A percentile compares a stretch with the other conserved stretches of the same genome.
Conservation (phyloP, 2,888 invertebrate species). For the Melitaea athalia region DNA sequence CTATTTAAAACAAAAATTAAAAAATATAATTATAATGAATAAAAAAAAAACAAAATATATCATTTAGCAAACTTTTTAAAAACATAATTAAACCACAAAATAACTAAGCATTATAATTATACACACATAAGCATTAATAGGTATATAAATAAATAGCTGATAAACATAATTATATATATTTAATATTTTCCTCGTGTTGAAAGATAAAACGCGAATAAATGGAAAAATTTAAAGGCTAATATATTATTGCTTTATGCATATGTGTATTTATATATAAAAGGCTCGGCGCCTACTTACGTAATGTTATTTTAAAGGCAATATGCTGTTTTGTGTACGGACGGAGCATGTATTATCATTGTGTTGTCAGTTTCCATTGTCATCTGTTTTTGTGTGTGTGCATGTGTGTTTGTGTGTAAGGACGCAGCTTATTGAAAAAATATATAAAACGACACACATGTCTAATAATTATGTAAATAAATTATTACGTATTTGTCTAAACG, state of each 20-base stretch:
- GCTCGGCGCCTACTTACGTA: constrained; percentile 53
- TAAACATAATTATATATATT: not conserved
- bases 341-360: constrained; percentile 51
- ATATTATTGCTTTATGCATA: not conserved
- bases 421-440: constrained; percentile 26
- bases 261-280: constrained; percentile 25
- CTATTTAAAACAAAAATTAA: not conserved
- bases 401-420: constrained; percentile 17
- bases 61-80: not conserved
- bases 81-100: not conserved
- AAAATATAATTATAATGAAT: not conserved
- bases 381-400: too few species aligned
- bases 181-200: not conserved
- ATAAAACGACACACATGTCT: constrained; percentile 17
- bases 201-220: constrained; percentile 10
- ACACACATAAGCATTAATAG: not conserved
- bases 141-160: not conserved
- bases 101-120: not conserved
- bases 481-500: too few species aligned
- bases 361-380: constrained; percentile 56
- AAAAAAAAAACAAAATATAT: too few species aligned
- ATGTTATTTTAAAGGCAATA: constrained; percentile 67
- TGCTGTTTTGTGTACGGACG: constrained; percentile 60
- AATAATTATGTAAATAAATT: too few species aligned
- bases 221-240: constrained; percentile 11